Evolutionary conservation across 2,888 invertebrate genomes (phyloP).

Genomic region (Agrotis clavis): DNA sequence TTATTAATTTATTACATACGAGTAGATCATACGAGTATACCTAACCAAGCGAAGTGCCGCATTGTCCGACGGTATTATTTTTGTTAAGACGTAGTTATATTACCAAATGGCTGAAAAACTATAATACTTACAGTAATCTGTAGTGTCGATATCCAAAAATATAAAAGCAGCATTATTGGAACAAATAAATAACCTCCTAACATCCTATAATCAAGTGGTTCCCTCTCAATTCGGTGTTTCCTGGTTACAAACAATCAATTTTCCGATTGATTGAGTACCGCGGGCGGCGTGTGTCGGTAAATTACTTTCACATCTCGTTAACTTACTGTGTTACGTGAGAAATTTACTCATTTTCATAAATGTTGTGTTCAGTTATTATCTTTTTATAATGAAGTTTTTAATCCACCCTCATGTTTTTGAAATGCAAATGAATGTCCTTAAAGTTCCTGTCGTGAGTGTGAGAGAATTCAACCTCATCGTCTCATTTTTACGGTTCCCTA

Average conservation of each 20-base stretch:
- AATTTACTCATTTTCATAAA: slow-evolving; percentile 23
- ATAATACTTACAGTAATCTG: not conserved
- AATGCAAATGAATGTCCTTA: not conserved
- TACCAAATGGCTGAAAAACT: not conserved
- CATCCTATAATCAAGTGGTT: not conserved
- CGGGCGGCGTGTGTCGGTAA: slow-evolving; percentile 52
- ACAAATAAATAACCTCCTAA: not conserved
- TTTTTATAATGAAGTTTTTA: not conserved
- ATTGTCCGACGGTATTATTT: not conserved
- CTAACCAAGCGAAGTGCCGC: not conserved
- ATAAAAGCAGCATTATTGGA: not conserved
- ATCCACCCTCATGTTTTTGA: not conserved
- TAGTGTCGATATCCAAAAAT: not conserved
- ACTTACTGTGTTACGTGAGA: slow-evolving; percentile 44
- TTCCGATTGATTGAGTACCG: slow-evolving; percentile 38
- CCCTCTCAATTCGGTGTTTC: slow-evolving; percentile 8
- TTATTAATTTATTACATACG: not conserved
- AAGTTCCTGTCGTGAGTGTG: not conserved
- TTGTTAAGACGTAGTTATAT: not conserved
- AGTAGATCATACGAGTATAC: too few relatives aligned
- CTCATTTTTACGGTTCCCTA: too few relatives aligned
- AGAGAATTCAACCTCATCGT: not conserved
- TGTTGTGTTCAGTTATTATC: not conserved
- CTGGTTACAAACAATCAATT: slow-evolving; percentile 47
- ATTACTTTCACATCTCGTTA: slow-evolving; percentile 63